These are phyloP conservation scores for Entomobrya proxima DNA, from an alignment of 2,888 invertebrate genomes.

Conservation along the genomic window DNA sequence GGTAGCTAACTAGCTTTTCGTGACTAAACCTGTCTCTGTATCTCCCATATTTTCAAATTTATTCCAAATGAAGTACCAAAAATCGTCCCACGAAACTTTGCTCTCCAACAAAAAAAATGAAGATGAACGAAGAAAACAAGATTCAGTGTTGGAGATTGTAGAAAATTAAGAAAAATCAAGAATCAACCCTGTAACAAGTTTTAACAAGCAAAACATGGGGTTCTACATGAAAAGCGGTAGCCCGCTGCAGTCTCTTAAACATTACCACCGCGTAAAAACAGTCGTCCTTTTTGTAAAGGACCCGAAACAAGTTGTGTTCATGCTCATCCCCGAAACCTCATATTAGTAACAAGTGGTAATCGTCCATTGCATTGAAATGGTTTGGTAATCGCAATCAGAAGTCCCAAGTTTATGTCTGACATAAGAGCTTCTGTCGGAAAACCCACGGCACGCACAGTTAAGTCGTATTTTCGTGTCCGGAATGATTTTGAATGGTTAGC, in stretches of 20 bases:
- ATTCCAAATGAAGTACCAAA: not conserved
- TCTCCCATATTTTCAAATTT: not conserved
- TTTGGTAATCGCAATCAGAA: slow-evolving; percentile 70
- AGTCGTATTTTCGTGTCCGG: slow-evolving; percentile 45
- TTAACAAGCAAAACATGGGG: slow-evolving; percentile 45
- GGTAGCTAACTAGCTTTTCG: slow-evolving; percentile 71
- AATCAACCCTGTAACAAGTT: slow-evolving; percentile 43
- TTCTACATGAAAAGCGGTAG: slow-evolving; percentile 40
- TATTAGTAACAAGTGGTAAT: slow-evolving; percentile 69
- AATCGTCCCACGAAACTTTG: slow-evolving; percentile 11
- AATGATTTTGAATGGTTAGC: slow-evolving; percentile 45
- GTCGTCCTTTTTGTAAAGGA: not conserved
- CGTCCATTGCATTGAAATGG: slow-evolving; percentile 71
- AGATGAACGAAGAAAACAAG: slow-evolving; percentile 5
- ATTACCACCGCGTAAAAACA: not conserved
- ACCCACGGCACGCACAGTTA: slow-evolving; percentile 43
- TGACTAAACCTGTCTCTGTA: slow-evolving; percentile 43
- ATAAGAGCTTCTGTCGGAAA: slow-evolving; percentile 50
- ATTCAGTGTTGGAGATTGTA: not conserved
- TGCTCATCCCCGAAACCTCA: slow-evolving; percentile 64
- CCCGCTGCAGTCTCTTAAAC: not conserved
- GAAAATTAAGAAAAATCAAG: not conserved
- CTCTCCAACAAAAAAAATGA: slow-evolving; percentile 33
- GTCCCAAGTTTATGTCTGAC: not conserved
- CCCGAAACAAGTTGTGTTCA: slow-evolving; percentile 52